A percentile compares a stretch with the other conserved stretches of the same genome.
These are phyloP conservation scores for Rattus norvegicus DNA, from an alignment of 2,113 vertebrate genomes.

Conservation along the genomic window DNA sequence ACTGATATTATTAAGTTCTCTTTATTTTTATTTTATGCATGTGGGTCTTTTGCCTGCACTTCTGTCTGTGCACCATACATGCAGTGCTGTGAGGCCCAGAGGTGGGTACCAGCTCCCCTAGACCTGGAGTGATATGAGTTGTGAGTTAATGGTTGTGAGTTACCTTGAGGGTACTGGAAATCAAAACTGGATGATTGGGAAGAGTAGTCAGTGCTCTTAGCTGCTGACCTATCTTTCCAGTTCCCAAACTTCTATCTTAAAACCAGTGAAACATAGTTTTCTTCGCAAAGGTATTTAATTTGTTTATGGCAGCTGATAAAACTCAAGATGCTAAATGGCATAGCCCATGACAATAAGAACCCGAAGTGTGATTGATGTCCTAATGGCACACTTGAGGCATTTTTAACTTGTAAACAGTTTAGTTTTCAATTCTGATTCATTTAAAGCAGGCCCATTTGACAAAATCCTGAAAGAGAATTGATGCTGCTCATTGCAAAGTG, in stretches of 20 bases:
- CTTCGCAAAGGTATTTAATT: conserved; percentile 7
- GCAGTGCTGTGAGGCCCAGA: neutral
- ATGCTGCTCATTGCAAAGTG: conserved; percentile 31
- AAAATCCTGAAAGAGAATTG: conserved; percentile 51
- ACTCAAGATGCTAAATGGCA: neutral
- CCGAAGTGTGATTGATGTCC: neutral
- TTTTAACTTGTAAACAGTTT: conserved; percentile 53
- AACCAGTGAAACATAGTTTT: conserved; percentile 1
- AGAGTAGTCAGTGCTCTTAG: neutral
- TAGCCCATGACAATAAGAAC: neutral
- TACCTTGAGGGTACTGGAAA: neutral
- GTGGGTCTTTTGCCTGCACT: neutral
- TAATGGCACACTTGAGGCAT: conserved; percentile 16
- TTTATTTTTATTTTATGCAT: neutral
- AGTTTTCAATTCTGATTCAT: conserved; percentile 18
- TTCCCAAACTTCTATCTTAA: neutral
- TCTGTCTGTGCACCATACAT: neutral
- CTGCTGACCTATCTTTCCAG: neutral
- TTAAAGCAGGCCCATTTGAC: conserved; percentile 32
- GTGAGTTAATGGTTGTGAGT: neutral
- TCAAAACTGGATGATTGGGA: neutral
- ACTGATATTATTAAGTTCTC: neutral
- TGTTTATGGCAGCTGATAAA: neutral
- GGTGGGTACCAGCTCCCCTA: neutral
- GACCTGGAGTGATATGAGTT: neutral